Evolutionary conservation across 2,113 vertebrate species (phyloP).

Genomic region (Crotalus tigris): DNA sequence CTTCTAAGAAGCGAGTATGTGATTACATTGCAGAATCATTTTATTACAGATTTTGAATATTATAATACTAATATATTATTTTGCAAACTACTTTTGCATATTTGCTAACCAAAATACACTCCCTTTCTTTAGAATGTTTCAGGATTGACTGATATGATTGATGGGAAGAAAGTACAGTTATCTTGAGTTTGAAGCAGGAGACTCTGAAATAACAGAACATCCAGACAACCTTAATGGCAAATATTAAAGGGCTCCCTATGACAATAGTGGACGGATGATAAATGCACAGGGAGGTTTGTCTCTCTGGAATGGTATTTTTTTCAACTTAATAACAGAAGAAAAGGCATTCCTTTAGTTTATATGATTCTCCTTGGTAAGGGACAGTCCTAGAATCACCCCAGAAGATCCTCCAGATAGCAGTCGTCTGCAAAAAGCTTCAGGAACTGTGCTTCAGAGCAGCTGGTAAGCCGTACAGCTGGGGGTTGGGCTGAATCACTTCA

Average conservation of each 20-base stretch:
- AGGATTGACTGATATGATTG: background rate
- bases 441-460: too few relatives aligned
- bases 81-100: background rate
- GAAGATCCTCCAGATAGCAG: too few relatives aligned
- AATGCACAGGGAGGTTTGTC: too few relatives aligned
- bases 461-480: too few relatives aligned
- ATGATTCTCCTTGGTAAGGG: too few relatives aligned
- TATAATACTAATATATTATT: background rate
- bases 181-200: background rate
- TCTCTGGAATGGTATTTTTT: too few relatives aligned
- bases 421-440: too few relatives aligned
- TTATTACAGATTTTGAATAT: background rate
- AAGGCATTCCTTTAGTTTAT: too few relatives aligned
- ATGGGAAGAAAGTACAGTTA: background rate
- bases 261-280: too few relatives aligned
- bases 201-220: background rate
- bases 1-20: background rate
- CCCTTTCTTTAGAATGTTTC: background rate
- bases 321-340: too few relatives aligned
- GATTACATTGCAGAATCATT: background rate
- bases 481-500: too few relatives aligned
- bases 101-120: background rate
- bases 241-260: background rate
- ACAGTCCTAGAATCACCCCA: too few relatives aligned
- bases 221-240: background rate